These are phyloP conservation scores for Empidonax traillii DNA, from an alignment of 2,113 vertebrate genomes.

Conservation along the genomic window DNA sequence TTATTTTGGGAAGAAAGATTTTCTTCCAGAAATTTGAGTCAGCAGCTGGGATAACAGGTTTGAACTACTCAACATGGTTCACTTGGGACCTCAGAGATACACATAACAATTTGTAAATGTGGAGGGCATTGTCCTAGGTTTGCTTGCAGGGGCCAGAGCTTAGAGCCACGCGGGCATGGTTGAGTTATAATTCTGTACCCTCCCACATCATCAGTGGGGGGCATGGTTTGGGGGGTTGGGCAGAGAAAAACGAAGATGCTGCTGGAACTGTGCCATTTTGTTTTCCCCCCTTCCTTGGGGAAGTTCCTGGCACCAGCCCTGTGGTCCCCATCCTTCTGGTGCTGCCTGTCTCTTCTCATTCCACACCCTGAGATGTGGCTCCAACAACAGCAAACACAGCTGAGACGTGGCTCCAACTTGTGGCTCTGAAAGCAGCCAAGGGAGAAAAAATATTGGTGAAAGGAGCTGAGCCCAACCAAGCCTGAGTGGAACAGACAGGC, in stretches of 20 bases:
- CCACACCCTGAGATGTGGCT: not conserved
- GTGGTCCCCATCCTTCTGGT: not conserved
- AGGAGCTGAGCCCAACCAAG: not conserved
- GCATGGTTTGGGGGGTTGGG: too few relatives aligned
- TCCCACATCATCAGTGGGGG: not conserved
- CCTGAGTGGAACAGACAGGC: not conserved
- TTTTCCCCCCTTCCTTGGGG: not conserved
- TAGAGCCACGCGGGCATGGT: not conserved
- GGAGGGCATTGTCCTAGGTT: not conserved
- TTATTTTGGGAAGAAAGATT: not conserved
- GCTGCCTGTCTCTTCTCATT: not conserved
- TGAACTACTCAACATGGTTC: not conserved
- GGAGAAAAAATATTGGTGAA: not conserved
- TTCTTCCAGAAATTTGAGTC: not conserved
- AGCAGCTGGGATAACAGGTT: not conserved
- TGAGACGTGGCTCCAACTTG: not conserved
- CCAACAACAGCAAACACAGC: not conserved
- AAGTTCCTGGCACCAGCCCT: not conserved
- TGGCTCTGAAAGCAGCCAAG: not conserved
- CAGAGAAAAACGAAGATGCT: not conserved
- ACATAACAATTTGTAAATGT: not conserved
- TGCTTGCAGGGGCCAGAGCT: not conserved
- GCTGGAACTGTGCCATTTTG: not conserved
- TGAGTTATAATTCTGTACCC: not conserved
- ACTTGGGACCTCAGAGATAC: not conserved